These are phyloP conservation scores for Tragelaphus strepsiceros DNA, from an alignment of 2,113 vertebrate species.

Conservation along the genomic window DNA sequence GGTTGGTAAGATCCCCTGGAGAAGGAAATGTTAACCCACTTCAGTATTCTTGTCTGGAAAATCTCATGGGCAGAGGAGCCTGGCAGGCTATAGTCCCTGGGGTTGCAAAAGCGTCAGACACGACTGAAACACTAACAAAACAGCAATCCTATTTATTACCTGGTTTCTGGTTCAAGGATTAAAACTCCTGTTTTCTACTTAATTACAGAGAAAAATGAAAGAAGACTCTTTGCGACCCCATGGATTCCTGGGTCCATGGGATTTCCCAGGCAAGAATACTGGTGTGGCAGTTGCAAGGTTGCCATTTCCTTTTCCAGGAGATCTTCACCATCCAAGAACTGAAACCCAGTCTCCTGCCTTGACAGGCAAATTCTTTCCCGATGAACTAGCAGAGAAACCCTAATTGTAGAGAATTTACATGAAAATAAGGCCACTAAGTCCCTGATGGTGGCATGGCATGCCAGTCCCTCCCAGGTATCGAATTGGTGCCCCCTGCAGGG, in stretches of 20 bases:
- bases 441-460: not conserved
- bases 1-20: not conserved
- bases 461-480: not conserved
- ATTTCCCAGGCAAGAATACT: not conserved
- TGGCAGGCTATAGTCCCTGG: not conserved
- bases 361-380: not conserved
- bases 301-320: not conserved
- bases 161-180: not conserved
- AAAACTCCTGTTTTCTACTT: not conserved
- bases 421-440: not conserved
- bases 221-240: not conserved
- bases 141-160: not conserved
- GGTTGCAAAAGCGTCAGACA: not conserved
- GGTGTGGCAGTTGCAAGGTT: not conserved
- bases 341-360: not conserved
- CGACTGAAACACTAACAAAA: not conserved
- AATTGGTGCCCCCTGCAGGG: not conserved
- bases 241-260: not conserved
- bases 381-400: not conserved
- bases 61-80: not conserved
- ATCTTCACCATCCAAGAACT: not conserved
- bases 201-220: not conserved
- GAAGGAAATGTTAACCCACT: not conserved
- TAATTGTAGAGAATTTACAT: not conserved
- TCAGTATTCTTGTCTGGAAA: not conserved